Evolutionary conservation across 2,113 vertebrate genomes (phyloP).

Genomic region (Cheirogaleus medius): DNA sequence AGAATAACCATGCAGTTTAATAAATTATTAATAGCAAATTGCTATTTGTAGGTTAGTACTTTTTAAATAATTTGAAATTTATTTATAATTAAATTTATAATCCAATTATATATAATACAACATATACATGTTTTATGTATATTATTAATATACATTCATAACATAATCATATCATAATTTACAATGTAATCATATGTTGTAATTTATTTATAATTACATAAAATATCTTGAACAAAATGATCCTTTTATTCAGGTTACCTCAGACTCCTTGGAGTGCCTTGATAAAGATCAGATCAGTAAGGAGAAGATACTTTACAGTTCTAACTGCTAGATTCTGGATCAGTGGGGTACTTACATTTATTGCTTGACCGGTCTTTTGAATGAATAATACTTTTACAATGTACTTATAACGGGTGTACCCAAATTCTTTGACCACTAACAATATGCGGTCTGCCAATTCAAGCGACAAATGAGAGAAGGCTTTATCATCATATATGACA

Average conservation of each 20-base stretch:
- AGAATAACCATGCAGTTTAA: not conserved
- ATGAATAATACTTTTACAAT: constrained; percentile 84
- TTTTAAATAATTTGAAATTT: not conserved
- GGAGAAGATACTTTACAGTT: rapidly evolving
- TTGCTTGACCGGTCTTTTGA: constrained; percentile 85
- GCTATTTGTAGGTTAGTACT: not conserved
- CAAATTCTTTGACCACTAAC: constrained; percentile 80
- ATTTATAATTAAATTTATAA: no score
- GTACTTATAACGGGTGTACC: constrained; percentile 84
- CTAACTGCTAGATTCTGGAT: not conserved
- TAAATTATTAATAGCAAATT: not conserved
- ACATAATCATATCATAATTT: no score
- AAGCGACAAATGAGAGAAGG: constrained; percentile 78
- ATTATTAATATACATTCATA: no score
- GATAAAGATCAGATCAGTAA: rapidly evolving
- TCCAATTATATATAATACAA: no score
- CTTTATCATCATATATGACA: constrained; percentile 70
- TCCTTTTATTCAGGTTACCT: not conserved
- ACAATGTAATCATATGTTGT: no score
- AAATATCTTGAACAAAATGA: not conserved
- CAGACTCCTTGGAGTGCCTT: rapidly evolving
- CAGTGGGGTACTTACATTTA: constrained; percentile 80
- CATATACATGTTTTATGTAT: no score
- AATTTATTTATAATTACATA: not conserved
- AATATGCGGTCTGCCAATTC: constrained; percentile 83